Evolutionary conservation across 1,140 invertebrate genomes (phyloP).

Genomic region (Drosophila teissieri): DNA sequence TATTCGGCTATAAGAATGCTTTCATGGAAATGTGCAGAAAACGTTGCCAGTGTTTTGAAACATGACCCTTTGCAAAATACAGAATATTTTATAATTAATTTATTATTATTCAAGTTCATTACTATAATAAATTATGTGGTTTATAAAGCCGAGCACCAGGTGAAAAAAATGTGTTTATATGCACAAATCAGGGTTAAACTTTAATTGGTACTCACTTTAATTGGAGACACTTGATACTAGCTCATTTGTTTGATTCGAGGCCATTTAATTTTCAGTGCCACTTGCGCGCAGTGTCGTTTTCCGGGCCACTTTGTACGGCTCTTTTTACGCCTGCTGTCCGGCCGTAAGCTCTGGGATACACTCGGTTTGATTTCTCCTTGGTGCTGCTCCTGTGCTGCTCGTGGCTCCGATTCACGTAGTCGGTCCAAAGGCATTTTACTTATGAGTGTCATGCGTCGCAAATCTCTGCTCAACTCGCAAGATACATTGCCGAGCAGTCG

Average conservation of each 20-base stretch:
- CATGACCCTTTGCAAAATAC: too few species aligned
- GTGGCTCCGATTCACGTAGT: constrained; percentile 32
- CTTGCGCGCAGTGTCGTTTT: constrained; percentile 20
- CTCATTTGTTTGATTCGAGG: too few species aligned
- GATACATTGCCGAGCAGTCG: constrained; percentile 48
- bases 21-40: background rate
- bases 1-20: background rate
- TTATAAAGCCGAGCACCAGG: too few species aligned
- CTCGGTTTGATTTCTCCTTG: constrained; percentile 62
- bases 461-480: constrained; percentile 64
- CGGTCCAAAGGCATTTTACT: constrained; percentile 66
- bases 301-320: constrained; percentile 2
- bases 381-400: constrained; percentile 19
- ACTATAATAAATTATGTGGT: background rate
- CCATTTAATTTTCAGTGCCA: background rate
- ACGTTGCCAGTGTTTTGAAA: background rate
- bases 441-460: constrained; percentile 76
- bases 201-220: background rate
- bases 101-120: background rate
- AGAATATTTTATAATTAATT: too few species aligned
- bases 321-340: constrained; percentile 12
- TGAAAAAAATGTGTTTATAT: background rate
- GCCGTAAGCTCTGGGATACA: constrained; percentile 48
- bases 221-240: too few species aligned
- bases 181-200: too few species aligned